Base-by-base conservation (phyloP, 1,140 invertebrate species). In the Adoxophyes honmai region DNA sequence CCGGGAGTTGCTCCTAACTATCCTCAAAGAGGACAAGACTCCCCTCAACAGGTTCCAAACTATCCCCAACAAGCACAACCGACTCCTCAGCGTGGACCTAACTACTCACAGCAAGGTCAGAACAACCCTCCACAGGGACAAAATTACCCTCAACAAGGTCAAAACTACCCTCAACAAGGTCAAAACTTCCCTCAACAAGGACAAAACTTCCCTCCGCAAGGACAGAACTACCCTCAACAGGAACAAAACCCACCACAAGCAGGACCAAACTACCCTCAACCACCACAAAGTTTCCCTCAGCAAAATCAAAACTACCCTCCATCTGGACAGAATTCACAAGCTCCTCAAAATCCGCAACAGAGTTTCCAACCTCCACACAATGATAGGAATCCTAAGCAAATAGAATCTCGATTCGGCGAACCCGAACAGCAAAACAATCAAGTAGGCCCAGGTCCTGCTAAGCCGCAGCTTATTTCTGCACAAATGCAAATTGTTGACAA, bases 401-500 rank as follows among this genome's bases (percentile, higher is more conserved):
- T 53, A 9, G 52, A 36, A 9, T 18, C 33, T 15, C 52, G 34
- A 14, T 36, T 36, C 11, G 52, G 52, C 4, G 33, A 53, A 36
- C 34, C 34, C n/a, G 52, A 13, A 11, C 11, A 34, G 8, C 33
- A 53, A 13, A 36, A 53, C 14, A 34, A 35, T 13, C 52, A 48
- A 48, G 11, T 48, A 11, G 18, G n/a, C 10, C 18, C 37, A 18
- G 14, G 38, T 5, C 57, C 56, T 10, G 56, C 56, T 9, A 82
- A 86, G 61, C 86, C 86, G 13, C 71, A 61, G 10, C 64, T 88
- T 6, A 57, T 84, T 8, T 75, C 79, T 42, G 86, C 78, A 13
- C 79, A 86, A 71, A 86, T 88, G 78, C 77, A 85, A 75, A 77
- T 85, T 28, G 82, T 88, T 14, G 73, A 81, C 36, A 79, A 75